phyloP scores from a whole-genome alignment of 2,888 invertebrate genomes.

The Rapana venosa region DNA sequence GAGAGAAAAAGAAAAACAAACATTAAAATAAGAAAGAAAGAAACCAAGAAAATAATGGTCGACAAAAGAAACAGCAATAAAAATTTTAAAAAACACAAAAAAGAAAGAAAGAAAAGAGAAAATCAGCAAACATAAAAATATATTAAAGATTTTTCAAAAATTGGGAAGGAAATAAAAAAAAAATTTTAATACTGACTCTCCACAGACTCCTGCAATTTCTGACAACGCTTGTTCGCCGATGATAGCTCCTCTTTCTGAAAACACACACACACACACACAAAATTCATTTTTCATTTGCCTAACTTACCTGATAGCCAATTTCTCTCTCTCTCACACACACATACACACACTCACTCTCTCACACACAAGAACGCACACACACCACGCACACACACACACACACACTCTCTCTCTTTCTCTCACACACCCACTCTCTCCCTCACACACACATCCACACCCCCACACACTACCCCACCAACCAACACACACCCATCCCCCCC shows the following conservation, averaged over 20 bases:
- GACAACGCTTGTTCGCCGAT: constrained; percentile 59
- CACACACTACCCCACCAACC: background rate
- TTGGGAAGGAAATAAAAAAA: no score
- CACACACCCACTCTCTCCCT: background rate
- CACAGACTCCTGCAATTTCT: constrained; percentile 69
- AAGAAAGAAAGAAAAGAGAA: no score
- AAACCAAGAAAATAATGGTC: no score
- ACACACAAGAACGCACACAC: background rate
- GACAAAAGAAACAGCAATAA: no score
- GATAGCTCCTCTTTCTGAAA: constrained; percentile 69
- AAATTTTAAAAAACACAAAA: no score
- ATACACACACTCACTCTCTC: background rate
- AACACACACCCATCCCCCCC: background rate
- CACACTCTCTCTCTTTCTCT: background rate
- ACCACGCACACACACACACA: background rate
- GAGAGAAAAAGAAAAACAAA: no score
- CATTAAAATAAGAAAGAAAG: no score
- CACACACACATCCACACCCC: background rate
- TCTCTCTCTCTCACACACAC: background rate
- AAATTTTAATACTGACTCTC: constrained; percentile 60
- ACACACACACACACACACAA: background rate
- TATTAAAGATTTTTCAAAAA: no score
- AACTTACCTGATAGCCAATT: background rate
- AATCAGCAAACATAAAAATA: no score
- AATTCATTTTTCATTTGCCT: background rate